Evolutionary conservation across 2,888 invertebrate species (phyloP), one percentile per base, ranked within the genome.

Genomic region (Euclidia mi): DNA sequence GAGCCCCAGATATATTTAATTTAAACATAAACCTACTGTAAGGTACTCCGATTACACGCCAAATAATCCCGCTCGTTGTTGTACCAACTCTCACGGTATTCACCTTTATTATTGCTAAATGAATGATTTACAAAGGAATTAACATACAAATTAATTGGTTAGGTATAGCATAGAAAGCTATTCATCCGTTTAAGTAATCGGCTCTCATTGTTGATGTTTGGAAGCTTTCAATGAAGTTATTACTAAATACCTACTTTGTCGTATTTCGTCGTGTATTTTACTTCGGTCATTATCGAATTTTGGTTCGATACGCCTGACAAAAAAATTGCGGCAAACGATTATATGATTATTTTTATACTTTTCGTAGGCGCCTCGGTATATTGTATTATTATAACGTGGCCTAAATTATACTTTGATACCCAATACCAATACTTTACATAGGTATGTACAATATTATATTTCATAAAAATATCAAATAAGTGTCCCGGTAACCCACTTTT

Each of bases 1-100:
- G 70, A 70, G 78, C 79, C 67, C 70, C 57, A 48, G 67, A 58
- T 66, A 73, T 65, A 71, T 77, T 78, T 78, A 79, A 76, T 74
- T 76, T 65, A 56, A 58, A 71, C 65, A 49, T 46, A 43, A 61
- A 61, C 65, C 56, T 44, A 35, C 55, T 46, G 28, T n/a, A 38
- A 50, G 42, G 44, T 50, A 42, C 56, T 63, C 51, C 15, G 66
- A 59, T 71, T 62, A 60, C 58, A 42, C 37, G 42, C 35, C 35
- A 42, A 63, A 59, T 63, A 63, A 59, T 46, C 41, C 20, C 40
- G 43, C 63, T 55, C 57, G 17, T 41, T 58, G 40, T 41, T 51
- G 38, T 29, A 44, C 18, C n/a, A 45, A 25, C 15, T 35, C 11
- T 25, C 32, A 41, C 11, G 43, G 38, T 46, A 47, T 40, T 47